These are phyloP conservation scores for Bellardia bayeri DNA, from an alignment of 2,888 invertebrate genomes.

Conservation along the genomic window DNA sequence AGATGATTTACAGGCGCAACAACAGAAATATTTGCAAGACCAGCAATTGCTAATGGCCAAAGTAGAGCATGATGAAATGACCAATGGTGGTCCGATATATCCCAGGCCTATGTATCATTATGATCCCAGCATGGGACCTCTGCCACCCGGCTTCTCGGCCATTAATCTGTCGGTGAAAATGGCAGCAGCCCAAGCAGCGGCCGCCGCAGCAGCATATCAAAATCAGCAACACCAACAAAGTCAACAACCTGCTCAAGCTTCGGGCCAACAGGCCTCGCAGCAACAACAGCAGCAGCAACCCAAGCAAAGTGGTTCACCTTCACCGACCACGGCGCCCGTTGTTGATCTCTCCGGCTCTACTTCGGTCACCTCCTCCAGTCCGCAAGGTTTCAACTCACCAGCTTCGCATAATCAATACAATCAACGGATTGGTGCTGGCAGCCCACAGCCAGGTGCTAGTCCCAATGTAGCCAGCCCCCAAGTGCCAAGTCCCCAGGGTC, in stretches of 20 bases:
- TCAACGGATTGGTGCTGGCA: conserved; percentile 86
- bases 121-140: conserved; percentile 89
- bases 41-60: conserved; percentile 86
- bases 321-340: conserved; percentile 86
- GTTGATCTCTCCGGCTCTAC: conserved; percentile 93
- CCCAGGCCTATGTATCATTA: conserved; percentile 94
- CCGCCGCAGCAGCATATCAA: conserved; percentile 83
- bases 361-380: conserved; percentile 92
- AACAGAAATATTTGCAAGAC: conserved; percentile 87
- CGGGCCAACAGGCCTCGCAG: conserved; percentile 76
- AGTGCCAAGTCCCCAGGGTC: conserved; percentile 96
- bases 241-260: conserved; percentile 77
- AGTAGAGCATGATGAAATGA: conserved; percentile 88
- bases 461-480: conserved; percentile 94
- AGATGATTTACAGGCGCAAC: conserved; percentile 86
- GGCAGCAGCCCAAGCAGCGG: conserved; percentile 83
- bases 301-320: conserved; percentile 86
- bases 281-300: conserved; percentile 84
- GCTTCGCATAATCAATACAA: conserved; percentile 84
- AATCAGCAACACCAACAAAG: conserved; percentile 80
- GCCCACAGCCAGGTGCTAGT: conserved; percentile 94
- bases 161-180: conserved; percentile 95
- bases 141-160: conserved; percentile 91
- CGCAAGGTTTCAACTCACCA: conserved; percentile 87
- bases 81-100: conserved; percentile 87